These are phyloP conservation scores for Drosophila ironensis DNA, from an alignment of 1,140 invertebrate species.

Conservation along the genomic window DNA sequence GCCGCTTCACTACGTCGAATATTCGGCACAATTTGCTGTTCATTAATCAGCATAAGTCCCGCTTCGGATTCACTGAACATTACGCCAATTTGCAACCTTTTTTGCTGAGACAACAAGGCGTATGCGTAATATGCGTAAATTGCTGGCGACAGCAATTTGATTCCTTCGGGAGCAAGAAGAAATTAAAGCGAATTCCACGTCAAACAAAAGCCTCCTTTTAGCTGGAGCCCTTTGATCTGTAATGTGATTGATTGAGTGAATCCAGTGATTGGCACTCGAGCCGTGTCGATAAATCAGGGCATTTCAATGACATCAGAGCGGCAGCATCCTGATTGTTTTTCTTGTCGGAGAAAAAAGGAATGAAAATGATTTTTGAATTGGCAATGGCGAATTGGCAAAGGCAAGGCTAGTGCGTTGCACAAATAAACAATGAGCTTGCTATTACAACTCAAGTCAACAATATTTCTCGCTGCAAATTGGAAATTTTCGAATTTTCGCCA, in stretches of 20 bases:
- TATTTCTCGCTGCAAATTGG: constrained; percentile 2
- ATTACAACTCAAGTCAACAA: constrained; percentile 16
- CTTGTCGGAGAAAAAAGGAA: constrained; percentile 5
- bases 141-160: constrained; percentile 29
- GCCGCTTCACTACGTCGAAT: neutral
- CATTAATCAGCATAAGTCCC: constrained; percentile 31
- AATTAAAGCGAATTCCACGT: constrained; percentile 21
- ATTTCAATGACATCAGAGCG: constrained; percentile 16
- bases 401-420: neutral
- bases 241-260: constrained; percentile 67
- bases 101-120: constrained; percentile 22
- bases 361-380: neutral
- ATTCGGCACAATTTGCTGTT: constrained; percentile 15
- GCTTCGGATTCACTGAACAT: constrained; percentile 4
- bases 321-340: neutral
- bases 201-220: constrained; percentile 4
- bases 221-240: constrained; percentile 52
- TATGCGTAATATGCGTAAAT: constrained; percentile 50
- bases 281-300: constrained; percentile 22
- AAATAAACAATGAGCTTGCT: constrained; percentile 32
- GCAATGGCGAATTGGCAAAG: constrained; percentile 1
- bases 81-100: constrained; percentile 10
- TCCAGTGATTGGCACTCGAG: constrained; percentile 45
- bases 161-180: constrained; percentile 3
- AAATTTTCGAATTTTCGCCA: constrained; percentile 1